A percentile compares a stretch with the other conserved stretches of the same genome.
phyloP scores from a whole-genome alignment of 2,797 vertebrate genomes.

The Echiichthys vipera region DNA sequence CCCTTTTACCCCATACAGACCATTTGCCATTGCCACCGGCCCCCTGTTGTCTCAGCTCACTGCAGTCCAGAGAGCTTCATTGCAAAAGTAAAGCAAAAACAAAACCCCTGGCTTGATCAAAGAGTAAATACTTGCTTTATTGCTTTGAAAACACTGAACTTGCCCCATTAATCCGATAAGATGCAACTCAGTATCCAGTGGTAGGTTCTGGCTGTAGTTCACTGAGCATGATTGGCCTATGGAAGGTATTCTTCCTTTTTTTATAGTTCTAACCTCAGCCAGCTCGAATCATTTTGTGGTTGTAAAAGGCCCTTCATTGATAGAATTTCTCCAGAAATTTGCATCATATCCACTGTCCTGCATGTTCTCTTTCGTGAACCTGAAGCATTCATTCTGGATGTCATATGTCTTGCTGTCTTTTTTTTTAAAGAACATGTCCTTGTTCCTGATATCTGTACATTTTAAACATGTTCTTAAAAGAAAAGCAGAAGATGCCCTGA shows the following conservation, averaged over 20 bases:
- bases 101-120: constrained; percentile 18
- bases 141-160: constrained; percentile 52
- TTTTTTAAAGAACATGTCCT: constrained; percentile 4
- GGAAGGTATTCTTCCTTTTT: background rate
- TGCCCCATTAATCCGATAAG: constrained; percentile 34
- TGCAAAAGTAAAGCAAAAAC: constrained; percentile 19
- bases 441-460: constrained; percentile 11
- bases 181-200: constrained; percentile 7
- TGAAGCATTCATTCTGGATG: background rate
- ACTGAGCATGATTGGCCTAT: background rate
- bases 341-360: background rate
- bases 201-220: constrained; percentile 8
- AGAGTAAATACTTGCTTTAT: constrained; percentile 57
- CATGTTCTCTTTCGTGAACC: background rate
- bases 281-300: background rate
- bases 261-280: background rate
- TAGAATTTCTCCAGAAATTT: background rate
- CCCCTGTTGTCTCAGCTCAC: background rate
- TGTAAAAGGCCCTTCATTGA: background rate
- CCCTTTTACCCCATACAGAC: background rate
- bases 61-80: constrained; percentile 5
- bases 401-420: background rate
- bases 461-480: constrained; percentile 27
- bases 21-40: background rate
- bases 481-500: constrained; percentile 39